Evolutionary conservation across 2,888 invertebrate genomes (phyloP).

Genomic region (Odontothrips loti): DNA sequence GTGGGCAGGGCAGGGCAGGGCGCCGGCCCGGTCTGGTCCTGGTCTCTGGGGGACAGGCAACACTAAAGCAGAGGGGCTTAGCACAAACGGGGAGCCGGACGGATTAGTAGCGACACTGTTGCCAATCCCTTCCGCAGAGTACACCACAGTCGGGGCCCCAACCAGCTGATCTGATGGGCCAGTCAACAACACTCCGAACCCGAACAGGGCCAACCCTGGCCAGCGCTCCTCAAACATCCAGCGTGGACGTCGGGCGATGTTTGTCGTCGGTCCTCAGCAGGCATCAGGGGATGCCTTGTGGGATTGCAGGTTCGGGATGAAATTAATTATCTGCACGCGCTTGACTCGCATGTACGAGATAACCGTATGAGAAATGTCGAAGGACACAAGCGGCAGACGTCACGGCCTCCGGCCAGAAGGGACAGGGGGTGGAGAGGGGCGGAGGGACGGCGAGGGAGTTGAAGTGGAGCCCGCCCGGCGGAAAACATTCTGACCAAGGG

Average conservation of each 20-base stretch:
- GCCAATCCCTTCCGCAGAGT: neutral
- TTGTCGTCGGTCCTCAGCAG: too few relatives aligned
- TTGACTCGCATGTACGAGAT: neutral
- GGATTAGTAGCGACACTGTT: conserved; percentile 24
- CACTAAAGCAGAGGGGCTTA: conserved; percentile 24
- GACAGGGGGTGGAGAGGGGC: neutral
- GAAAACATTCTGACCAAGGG: conserved; percentile 19
- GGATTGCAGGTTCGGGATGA: too few relatives aligned
- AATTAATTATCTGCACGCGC: too few relatives aligned
- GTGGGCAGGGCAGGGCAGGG: neutral
- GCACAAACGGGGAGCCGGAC: conserved; percentile 11
- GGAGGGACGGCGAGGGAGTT: neutral
- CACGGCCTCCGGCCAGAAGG: neutral
- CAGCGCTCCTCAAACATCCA: too few relatives aligned
- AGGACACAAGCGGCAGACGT: neutral
- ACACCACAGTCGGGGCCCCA: neutral
- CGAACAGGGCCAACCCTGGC: too few relatives aligned
- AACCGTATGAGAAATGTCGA: neutral
- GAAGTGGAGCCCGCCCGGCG: conserved; percentile 16
- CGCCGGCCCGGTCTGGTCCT: neutral
- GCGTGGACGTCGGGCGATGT: too few relatives aligned
- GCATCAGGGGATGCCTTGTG: too few relatives aligned
- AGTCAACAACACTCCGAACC: too few relatives aligned
- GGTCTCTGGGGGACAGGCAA: neutral
- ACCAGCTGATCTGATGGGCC: neutral